Evolutionary conservation across 2,797 vertebrate genomes (phyloP).

Genomic region (Spizella passerina): DNA sequence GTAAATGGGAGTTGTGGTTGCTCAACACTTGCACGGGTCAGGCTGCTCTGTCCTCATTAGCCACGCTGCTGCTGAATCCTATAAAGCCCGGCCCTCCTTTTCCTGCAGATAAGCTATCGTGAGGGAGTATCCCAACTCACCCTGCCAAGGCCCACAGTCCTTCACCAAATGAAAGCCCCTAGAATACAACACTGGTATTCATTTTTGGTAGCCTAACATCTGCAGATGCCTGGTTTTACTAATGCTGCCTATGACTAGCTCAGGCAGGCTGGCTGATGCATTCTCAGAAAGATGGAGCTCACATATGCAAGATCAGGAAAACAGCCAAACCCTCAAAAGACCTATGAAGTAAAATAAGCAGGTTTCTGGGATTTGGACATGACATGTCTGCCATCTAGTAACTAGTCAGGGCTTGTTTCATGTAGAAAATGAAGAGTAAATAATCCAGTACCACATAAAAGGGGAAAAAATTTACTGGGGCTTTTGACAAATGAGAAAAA

Average conservation of each 20-base stretch:
- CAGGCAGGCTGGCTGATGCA: slow-evolving; percentile 43
- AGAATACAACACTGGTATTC: neutral
- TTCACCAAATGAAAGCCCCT: neutral
- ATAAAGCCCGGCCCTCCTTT: neutral
- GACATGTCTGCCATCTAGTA: slow-evolving; percentile 51
- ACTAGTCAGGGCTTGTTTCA: slow-evolving; percentile 34
- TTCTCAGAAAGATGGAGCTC: slow-evolving; percentile 3
- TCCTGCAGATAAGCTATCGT: neutral
- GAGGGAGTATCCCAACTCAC: neutral
- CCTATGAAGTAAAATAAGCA: neutral
- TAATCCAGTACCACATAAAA: slow-evolving; percentile 50
- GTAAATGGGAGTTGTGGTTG: neutral
- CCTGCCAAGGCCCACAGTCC: neutral
- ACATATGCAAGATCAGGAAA: slow-evolving; percentile 38
- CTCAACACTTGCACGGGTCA: neutral
- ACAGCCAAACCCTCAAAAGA: slow-evolving; percentile 40
- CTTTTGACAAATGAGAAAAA: slow-evolving; percentile 44
- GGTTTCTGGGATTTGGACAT: slow-evolving; percentile 42
- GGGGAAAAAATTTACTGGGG: slow-evolving; percentile 3
- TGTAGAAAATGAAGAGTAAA: slow-evolving; percentile 36
- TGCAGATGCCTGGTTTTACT: slow-evolving; percentile 36
- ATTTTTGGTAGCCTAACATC: slow-evolving; percentile 28
- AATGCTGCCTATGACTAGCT: slow-evolving; percentile 35
- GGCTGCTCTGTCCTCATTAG: neutral
- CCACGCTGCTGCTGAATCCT: neutral